A percentile compares a stretch with the other conserved stretches of the same genome.
Evolutionary conservation across 1,140 invertebrate genomes (phyloP).

Genomic region (Vollenhovia emeryi): DNA sequence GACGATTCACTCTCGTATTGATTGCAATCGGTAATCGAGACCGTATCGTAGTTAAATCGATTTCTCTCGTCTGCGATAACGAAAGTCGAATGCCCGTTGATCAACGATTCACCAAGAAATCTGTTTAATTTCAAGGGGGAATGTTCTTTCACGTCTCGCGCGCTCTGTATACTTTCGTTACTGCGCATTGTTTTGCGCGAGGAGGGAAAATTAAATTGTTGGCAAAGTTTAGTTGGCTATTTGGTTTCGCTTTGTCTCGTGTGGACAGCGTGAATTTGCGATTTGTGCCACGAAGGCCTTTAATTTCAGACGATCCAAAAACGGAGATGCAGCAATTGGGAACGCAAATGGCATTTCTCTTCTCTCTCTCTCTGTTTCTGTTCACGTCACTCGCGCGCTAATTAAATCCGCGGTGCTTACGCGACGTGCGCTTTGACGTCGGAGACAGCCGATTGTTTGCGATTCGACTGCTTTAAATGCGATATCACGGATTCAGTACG

Average conservation of each 20-base stretch:
- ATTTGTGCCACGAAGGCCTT: neutral
- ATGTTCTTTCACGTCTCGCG: neutral
- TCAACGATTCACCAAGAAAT: slow-evolving; percentile 3
- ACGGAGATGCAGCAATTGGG: neutral
- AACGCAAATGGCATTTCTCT: neutral
- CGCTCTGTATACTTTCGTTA: neutral
- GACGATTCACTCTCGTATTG: neutral
- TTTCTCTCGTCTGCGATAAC: neutral
- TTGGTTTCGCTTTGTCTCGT: slow-evolving; percentile 4
- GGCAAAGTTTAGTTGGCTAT: slow-evolving; percentile 2
- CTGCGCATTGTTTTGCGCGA: neutral
- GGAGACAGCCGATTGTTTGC: slow-evolving; percentile 39
- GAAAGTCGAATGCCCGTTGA: neutral
- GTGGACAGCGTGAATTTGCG: neutral
- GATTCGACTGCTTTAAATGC: slow-evolving; percentile 3
- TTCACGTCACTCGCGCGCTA: neutral
- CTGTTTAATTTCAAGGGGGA: neutral
- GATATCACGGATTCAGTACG: slow-evolving; percentile 29
- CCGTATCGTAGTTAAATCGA: neutral
- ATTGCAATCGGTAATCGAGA: neutral
- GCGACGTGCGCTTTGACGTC: slow-evolving; percentile 16
- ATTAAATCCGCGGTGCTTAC: slow-evolving; percentile 26
- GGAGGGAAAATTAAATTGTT: neutral
- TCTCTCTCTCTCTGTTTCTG: neutral
- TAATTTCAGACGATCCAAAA: slow-evolving; percentile 2